Percentiles rank a stretch among this genome's conserved stretches.
Evolutionary conservation across 2,888 invertebrate genomes (phyloP).

Genomic region (Pandemis corylana): DNA sequence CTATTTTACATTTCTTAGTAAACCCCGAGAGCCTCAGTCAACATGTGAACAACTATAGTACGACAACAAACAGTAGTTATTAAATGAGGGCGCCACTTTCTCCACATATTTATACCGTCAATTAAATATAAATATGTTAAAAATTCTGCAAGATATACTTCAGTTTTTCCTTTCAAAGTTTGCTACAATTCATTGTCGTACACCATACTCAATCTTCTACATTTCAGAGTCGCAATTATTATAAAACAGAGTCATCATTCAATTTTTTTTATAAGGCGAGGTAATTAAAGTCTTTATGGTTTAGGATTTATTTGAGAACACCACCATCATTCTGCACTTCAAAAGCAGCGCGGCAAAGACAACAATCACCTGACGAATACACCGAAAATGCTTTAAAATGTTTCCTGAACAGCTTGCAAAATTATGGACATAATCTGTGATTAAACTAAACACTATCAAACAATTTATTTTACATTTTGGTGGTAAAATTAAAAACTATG

Average conservation of each 20-base stretch:
- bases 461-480: constrained; percentile 8
- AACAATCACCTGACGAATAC: no score
- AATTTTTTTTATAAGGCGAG: neutral
- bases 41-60: neutral
- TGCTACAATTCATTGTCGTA: no score
- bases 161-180: no score
- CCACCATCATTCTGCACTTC: neutral
- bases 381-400: no score
- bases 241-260: neutral
- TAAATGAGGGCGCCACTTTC: no score
- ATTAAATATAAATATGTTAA: no score
- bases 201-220: neutral
- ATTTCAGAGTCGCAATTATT: neutral
- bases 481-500: neutral
- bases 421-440: neutral
- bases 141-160: no score
- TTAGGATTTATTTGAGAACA: neutral
- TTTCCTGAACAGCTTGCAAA: no score
- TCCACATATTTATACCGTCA: no score
- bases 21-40: neutral
- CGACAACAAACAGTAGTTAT: no score
- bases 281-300: neutral
- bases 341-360: no score
- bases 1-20: constrained; percentile 1
- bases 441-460: constrained; percentile 13